A percentile compares a stretch with the other conserved stretches of the same genome.
Conservation (phyloP, 2,113 vertebrate species). For the Leptobrachium ailaonicum region DNA sequence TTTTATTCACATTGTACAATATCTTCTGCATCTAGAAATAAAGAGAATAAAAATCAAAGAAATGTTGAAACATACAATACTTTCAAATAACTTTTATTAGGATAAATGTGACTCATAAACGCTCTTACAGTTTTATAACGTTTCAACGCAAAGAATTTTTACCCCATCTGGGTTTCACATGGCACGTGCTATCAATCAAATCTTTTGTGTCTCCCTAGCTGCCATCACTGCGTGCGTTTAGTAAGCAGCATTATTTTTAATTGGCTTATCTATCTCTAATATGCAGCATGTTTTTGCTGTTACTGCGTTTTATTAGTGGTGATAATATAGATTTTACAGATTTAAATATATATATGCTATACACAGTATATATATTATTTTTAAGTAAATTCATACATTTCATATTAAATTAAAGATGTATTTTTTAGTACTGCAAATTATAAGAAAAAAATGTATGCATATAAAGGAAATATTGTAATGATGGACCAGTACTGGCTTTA, state of each 20-base stretch:
- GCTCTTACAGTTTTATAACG: neutral
- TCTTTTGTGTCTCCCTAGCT: neutral
- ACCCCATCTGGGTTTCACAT: neutral
- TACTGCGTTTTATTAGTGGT: too few species aligned
- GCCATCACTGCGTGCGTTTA: neutral
- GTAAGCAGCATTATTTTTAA: neutral
- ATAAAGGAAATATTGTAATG: too few species aligned
- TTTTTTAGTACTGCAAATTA: too few species aligned
- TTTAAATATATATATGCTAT: too few species aligned
- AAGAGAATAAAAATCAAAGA: neutral
- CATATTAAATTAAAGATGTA: too few species aligned
- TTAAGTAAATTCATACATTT: too few species aligned
- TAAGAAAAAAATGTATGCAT: too few species aligned
- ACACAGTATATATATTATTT: too few species aligned
- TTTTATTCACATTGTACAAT: neutral
- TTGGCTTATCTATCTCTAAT: too few species aligned
- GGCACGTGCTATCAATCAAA: neutral
- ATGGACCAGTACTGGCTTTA: too few species aligned
- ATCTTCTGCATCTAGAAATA: neutral
- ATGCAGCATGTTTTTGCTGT: too few species aligned
- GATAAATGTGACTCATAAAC: constrained; percentile 5
- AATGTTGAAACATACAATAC: neutral
- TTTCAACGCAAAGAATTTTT: neutral
- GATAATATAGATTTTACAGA: too few species aligned
- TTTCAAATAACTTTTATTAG: neutral